These are phyloP conservation scores for Gymnoscopelus microlampas DNA, from an alignment of 2,797 vertebrate species.

Conservation along the genomic window DNA sequence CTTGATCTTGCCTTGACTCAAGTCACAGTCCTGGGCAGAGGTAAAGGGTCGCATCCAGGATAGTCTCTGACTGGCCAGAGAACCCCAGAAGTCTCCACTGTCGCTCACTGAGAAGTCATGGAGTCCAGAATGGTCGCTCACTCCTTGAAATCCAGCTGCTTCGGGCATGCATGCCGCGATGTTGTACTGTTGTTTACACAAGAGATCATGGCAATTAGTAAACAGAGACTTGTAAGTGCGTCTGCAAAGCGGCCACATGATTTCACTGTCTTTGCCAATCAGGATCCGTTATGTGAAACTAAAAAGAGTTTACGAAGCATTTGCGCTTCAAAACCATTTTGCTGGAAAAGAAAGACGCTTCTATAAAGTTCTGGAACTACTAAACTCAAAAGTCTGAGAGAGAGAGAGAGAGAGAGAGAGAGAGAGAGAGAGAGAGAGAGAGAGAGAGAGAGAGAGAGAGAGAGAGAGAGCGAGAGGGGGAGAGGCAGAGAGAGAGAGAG, in stretches of 20 bases:
- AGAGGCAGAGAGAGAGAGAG: no score
- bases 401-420: no score
- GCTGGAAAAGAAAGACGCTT: no score
- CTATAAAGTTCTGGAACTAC: no score
- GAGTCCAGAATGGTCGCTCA: constrained; percentile 50
- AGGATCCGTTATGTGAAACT: not conserved
- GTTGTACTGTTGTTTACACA: constrained; percentile 30
- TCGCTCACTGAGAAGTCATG: constrained; percentile 79
- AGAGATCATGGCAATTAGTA: not conserved
- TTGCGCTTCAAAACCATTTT: no score
- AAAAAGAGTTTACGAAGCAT: no score
- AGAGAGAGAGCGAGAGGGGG: no score
- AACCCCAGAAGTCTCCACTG: constrained; percentile 87
- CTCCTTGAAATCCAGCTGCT: constrained; percentile 66
- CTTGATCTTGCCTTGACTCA: constrained; percentile 73
- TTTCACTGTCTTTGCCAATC: not conserved
- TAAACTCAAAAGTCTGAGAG: no score
- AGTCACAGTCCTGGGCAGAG: constrained; percentile 82
- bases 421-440: no score
- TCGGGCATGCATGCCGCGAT: constrained; percentile 64
- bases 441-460: no score
- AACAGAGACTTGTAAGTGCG: constrained; percentile 21
- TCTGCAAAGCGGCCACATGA: constrained; percentile 53
- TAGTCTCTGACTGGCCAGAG: constrained; percentile 82
- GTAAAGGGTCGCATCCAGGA: constrained; percentile 86